A percentile compares a stretch with the other conserved stretches of the same genome.
Evolutionary conservation across 2,888 invertebrate species (phyloP).

Genomic region (Pollenia angustigena): DNA sequence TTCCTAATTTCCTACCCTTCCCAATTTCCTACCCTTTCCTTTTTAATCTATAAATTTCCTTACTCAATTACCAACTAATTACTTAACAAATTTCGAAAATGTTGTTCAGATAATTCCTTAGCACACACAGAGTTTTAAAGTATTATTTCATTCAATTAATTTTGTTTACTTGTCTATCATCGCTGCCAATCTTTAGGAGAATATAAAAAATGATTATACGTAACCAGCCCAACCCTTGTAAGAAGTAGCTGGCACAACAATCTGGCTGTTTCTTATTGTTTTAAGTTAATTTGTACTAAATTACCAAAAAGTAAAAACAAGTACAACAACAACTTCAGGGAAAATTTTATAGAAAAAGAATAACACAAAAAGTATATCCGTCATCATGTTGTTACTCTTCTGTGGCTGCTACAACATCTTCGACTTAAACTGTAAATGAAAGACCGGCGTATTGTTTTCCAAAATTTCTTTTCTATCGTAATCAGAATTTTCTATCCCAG

Average conservation of each 20-base stretch:
- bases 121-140: constrained; percentile 11
- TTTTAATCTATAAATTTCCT: background rate
- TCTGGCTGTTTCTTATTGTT: constrained; percentile 34
- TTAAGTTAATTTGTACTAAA: constrained; percentile 59
- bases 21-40: background rate
- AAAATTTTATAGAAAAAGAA: constrained; percentile 1
- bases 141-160: constrained; percentile 80
- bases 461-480: constrained; percentile 32
- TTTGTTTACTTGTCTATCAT: constrained; percentile 80
- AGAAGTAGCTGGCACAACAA: constrained; percentile 20
- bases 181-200: constrained; percentile 79
- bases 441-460: constrained; percentile 52
- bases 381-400: constrained; percentile 20
- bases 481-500: constrained; percentile 49
- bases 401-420: background rate
- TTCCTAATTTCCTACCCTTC: too few relatives aligned
- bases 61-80: constrained; percentile 73
- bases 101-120: background rate
- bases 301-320: constrained; percentile 28
- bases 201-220: constrained; percentile 31
- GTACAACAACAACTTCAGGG: constrained; percentile 33
- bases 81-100: constrained; percentile 79
- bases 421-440: constrained; percentile 34
- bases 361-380: constrained; percentile 12
- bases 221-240: constrained; percentile 4